Evolutionary conservation across 92 coral and sea anemone species (phyloP).

Genomic region (Palythoa caribaeorum): DNA sequence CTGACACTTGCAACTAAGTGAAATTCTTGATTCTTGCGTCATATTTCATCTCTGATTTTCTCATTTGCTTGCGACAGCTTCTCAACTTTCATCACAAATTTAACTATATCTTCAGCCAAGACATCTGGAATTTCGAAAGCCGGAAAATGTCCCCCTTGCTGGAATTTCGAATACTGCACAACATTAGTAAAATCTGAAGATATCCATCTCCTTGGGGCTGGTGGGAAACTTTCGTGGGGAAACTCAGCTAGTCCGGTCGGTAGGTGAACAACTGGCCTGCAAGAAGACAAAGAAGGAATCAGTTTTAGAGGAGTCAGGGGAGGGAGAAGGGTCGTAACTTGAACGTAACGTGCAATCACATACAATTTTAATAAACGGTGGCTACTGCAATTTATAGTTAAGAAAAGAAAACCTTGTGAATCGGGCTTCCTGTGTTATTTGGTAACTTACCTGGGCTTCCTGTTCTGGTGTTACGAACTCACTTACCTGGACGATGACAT

Average conservation of each 20-base stretch:
- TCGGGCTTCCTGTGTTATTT: no score
- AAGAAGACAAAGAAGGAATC: neutral
- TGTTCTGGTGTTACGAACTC: no score
- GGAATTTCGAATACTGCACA: conserved; percentile 11
- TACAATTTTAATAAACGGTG: no score
- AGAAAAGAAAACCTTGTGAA: no score
- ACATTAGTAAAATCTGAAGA: neutral
- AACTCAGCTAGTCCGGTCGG: conserved; percentile 18
- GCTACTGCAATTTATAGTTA: no score
- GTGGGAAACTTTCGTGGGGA: neutral
- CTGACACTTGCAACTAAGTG: no score
- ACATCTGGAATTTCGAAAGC: neutral
- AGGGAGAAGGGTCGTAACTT: no score
- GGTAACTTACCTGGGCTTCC: no score
- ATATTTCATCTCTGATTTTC: neutral
- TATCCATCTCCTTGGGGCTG: conserved; percentile 7
- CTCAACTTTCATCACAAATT: conserved; percentile 15
- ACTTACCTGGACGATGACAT: no score
- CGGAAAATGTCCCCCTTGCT: conserved; percentile 28
- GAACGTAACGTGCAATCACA: no score
- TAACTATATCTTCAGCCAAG: conserved; percentile 6
- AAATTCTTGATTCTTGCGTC: no score
- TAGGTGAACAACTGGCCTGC: neutral
- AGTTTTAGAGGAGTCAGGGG: no score
- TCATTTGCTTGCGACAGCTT: neutral